A percentile compares a stretch with the other conserved stretches of the same genome.
Conservation (phyloP, 2,888 invertebrate species). For the Chloromyia formosa region DNA sequence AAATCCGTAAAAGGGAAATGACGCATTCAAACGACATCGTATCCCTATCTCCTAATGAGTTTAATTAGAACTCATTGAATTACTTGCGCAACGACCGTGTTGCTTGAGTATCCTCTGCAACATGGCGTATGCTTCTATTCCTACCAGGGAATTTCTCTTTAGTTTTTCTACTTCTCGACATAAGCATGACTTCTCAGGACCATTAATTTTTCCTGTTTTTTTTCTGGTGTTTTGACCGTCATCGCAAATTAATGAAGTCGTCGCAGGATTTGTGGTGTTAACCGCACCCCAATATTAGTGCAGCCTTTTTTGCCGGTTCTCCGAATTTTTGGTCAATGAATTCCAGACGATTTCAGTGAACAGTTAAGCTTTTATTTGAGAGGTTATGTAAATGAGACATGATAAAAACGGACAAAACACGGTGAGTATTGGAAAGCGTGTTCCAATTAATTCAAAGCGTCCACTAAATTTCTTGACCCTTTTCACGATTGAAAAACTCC, state of each 20-base stretch:
- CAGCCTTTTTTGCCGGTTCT: too few relatives aligned
- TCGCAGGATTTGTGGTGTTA: conserved; percentile 17
- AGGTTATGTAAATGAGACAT: too few relatives aligned
- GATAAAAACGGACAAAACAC: too few relatives aligned
- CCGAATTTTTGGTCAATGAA: too few relatives aligned
- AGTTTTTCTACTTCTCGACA: not conserved
- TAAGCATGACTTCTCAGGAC: too few relatives aligned
- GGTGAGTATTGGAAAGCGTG: too few relatives aligned
- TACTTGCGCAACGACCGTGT: not conserved
- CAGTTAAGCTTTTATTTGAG: too few relatives aligned
- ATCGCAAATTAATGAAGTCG: conserved; percentile 30
- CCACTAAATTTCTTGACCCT: too few relatives aligned
- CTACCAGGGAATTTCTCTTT: too few relatives aligned
- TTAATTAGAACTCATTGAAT: conserved; percentile 30
- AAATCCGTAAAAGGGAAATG: not conserved
- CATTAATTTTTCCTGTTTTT: not conserved
- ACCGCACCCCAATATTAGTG: not conserved
- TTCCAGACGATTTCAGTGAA: conserved; percentile 2
- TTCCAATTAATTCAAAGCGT: too few relatives aligned
- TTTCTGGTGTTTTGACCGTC: conserved; percentile 11
- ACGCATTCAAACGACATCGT: not conserved
- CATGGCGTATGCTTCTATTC: not conserved
- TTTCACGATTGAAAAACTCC: too few relatives aligned
- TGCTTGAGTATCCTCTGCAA: too few relatives aligned
- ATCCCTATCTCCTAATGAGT: conserved; percentile 10